These are phyloP conservation scores for Tenthredo notha DNA, from an alignment of 2,888 invertebrate species.

Conservation along the genomic window DNA sequence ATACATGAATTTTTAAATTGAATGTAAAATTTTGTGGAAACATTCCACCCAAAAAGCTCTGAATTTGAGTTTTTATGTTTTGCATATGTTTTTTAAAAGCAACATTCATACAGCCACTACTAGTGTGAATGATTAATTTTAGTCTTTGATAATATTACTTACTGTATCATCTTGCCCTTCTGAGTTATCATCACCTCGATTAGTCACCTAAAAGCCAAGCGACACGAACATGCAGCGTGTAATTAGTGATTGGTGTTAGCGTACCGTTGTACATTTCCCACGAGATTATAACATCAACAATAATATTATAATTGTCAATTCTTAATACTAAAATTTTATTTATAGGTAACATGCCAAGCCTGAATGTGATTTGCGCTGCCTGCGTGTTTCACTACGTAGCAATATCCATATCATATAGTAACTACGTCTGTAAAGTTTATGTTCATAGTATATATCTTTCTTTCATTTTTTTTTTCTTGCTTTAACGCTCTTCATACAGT, in stretches of 20 bases:
- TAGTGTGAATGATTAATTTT: neutral
- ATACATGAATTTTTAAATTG: neutral
- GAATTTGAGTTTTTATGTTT: neutral
- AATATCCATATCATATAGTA: neutral
- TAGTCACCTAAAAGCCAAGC: slow-evolving; percentile 73
- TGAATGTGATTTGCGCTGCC: slow-evolving; percentile 37
- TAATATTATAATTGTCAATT: neutral
- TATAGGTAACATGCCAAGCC: slow-evolving; percentile 22
- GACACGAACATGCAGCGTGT: slow-evolving; percentile 60
- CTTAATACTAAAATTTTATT: slow-evolving; percentile 28
- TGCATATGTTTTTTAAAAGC: neutral
- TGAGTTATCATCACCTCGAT: slow-evolving; percentile 63
- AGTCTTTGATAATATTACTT: slow-evolving; percentile 59
- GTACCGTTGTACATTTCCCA: neutral
- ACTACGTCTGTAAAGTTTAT: neutral
- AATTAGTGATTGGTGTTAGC: slow-evolving; percentile 42
- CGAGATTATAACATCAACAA: slow-evolving; percentile 12
- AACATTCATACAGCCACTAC: neutral
- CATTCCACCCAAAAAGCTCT: neutral
- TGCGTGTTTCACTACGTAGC: slow-evolving; percentile 33
- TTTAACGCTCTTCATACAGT: neutral
- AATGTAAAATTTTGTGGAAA: neutral
- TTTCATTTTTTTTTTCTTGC: neutral
- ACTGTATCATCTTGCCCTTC: slow-evolving; percentile 64
- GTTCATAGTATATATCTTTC: neutral